phyloP scores from a whole-genome alignment of 2,797 vertebrate species.

The Galagoides demidoff region DNA sequence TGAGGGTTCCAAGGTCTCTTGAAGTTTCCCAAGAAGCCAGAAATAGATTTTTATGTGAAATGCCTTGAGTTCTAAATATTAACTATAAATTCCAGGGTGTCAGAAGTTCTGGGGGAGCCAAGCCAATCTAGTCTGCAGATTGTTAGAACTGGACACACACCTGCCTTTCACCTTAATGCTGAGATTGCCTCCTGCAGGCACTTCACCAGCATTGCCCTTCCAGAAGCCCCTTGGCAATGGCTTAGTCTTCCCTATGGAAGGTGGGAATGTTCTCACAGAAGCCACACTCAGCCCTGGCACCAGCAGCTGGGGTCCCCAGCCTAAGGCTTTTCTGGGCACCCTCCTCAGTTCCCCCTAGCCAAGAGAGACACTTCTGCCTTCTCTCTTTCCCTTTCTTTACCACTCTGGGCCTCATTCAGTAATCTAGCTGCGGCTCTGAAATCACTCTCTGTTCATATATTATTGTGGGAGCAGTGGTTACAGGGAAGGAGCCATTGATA shows the following conservation, averaged over 20 bases:
- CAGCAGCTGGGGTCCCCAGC: rapidly evolving
- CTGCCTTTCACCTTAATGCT: neutral
- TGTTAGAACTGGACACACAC: neutral
- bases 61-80: slow-evolving; percentile 64
- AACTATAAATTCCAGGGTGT: slow-evolving; percentile 55
- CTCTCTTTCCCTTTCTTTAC: neutral
- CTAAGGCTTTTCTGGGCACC: no score
- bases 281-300: neutral
- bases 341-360: slow-evolving; percentile 9
- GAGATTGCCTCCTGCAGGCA: no score
- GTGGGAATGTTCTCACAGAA: rapidly evolving
- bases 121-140: neutral
- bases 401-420: neutral
- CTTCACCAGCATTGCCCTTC: neutral
- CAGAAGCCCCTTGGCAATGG: no score
- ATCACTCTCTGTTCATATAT: slow-evolving; percentile 58
- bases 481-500: slow-evolving; percentile 39
- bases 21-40: slow-evolving; percentile 10
- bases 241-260: no score
- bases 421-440: slow-evolving; percentile 26
- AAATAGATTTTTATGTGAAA: neutral
- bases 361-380: neutral
- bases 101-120: neutral
- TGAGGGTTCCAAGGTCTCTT: rapidly evolving
- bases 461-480: neutral